Evolutionary conservation across 2,113 vertebrate genomes (phyloP).

Genomic region (Nettapus auritus): DNA sequence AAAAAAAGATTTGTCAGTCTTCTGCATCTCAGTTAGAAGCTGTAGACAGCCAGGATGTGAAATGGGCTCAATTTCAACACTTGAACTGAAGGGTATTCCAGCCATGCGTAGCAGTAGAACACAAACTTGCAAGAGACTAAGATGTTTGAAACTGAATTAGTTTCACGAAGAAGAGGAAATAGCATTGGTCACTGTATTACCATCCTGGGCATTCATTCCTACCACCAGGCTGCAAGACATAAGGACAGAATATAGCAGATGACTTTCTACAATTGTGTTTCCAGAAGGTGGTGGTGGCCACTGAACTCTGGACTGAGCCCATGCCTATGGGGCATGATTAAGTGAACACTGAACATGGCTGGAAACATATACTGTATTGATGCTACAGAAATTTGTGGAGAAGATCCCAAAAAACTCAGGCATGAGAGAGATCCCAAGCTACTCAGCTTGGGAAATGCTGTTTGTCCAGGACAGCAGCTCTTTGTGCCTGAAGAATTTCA

Average conservation of each 20-base stretch:
- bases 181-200: background rate
- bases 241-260: background rate
- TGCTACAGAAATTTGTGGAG: background rate
- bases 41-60: background rate
- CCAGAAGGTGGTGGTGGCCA: background rate
- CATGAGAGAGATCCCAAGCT: background rate
- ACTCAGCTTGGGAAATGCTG: background rate
- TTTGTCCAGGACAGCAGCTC: background rate
- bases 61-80: background rate
- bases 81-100: background rate
- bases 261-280: background rate
- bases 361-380: background rate
- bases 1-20: background rate
- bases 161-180: background rate
- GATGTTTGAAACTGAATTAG: background rate
- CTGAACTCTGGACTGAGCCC: accelerated
- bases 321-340: accelerated
- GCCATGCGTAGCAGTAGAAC: background rate
- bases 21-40: background rate
- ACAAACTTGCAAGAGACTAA: background rate
- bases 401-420: background rate
- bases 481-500: background rate
- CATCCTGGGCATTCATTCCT: background rate
- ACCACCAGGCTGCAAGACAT: background rate
- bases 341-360: accelerated